Conservation (phyloP, 2,113 vertebrate species). For the Corydoras maculifer region DNA sequence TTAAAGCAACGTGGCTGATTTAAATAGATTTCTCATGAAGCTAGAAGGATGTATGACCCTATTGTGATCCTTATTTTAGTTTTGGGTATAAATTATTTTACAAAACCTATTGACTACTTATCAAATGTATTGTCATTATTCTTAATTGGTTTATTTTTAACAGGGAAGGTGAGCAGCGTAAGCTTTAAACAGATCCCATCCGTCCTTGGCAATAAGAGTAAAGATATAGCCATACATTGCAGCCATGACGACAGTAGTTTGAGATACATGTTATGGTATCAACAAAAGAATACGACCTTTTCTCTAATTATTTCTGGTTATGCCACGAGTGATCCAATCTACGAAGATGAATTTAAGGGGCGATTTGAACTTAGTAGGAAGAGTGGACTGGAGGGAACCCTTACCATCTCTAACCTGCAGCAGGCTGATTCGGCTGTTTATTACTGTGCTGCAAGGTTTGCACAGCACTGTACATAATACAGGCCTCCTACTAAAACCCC, state of each 20-base stretch:
- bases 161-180: constrained; percentile 19
- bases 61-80: too few species aligned
- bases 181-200: constrained; percentile 22
- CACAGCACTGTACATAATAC: constrained; percentile 48
- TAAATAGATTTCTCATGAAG: too few species aligned
- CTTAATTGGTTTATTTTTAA: neutral
- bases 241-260: constrained; percentile 24
- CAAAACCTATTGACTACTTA: neutral
- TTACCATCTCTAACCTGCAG: constrained; percentile 24
- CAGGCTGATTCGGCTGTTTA: constrained; percentile 52
- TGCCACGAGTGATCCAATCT: neutral
- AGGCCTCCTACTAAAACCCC: constrained; percentile 32
- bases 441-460: constrained; percentile 55
- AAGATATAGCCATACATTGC: constrained; percentile 8
- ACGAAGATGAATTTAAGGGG: constrained; percentile 15
- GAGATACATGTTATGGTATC: constrained; percentile 26
- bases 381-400: constrained; percentile 28
- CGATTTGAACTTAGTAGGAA: constrained; percentile 7
- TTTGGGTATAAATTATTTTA: too few species aligned
- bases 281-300: constrained; percentile 14
- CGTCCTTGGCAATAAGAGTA: neutral
- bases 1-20: too few species aligned
- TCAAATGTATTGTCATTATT: neutral
- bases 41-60: too few species aligned
- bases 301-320: constrained; percentile 20